Base-by-base conservation (phyloP, 2,797 vertebrate genomes). In the Liparis tanakae region DNA sequence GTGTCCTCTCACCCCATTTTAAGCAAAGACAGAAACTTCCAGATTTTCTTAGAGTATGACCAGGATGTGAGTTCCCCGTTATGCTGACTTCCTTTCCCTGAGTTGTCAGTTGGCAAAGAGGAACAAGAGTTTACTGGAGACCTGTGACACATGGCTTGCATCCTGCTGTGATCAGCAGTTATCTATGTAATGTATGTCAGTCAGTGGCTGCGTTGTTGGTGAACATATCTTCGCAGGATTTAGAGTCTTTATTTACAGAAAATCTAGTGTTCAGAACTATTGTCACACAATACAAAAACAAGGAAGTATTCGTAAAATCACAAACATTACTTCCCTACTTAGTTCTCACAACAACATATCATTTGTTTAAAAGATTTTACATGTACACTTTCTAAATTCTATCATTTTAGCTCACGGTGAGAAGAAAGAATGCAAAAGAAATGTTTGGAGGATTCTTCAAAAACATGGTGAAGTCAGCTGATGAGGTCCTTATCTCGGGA, bases 391-490 rank as follows among this genome's bases (percentile, higher is more conserved):
- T 81, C 14, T 61, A 4, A 51, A 67, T 72, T 69, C 6, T 81
- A 5, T 72, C 7, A 37, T 65, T 90, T 70, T 83, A 99, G 98
- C 94, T 99, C 82, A 99, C 87, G 14, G 98, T 99, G 76, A 94
- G 98, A 65, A 94, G 97, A 84, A 99, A 99, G 93, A 99, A 98
- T 80, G 97, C 96, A 22, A 99, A 99, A 90, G 98, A 99, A 87
- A 95, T 99, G 96, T 97, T 99, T 94, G 98, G 97, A 66, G 97
- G 97, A 34, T 99, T 99, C 93, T 96, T 99, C 79, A 98, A 97
- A 93, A 99, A 95, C 76, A 94, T 99, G 91, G 97, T 97, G 48
- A 99, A 99, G 89, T 95, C 95, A 71, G 98, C 98, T 51, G 98
- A 99, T 83, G 98, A 99, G 91, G 96, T 99, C 72, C 95, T 99